Evolutionary conservation across 2,113 vertebrate genomes (phyloP).

Genomic region (Paracanthobrama guichenoti): DNA sequence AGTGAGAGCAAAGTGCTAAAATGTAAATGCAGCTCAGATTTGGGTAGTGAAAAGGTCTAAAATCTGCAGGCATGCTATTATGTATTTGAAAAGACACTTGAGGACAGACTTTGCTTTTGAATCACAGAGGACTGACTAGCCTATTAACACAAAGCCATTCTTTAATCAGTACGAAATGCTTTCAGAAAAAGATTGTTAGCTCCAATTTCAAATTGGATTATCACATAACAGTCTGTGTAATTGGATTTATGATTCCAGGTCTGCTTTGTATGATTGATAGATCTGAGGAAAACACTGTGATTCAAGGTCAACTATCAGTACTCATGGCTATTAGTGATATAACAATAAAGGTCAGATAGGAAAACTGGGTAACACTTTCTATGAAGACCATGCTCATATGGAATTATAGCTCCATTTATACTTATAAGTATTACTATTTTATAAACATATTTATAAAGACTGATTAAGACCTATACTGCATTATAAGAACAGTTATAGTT

Average conservation of each 20-base stretch:
- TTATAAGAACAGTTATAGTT: too few species aligned
- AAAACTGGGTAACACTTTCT: too few species aligned
- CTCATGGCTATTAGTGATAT: background rate
- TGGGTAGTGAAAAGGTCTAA: background rate
- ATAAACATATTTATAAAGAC: too few species aligned
- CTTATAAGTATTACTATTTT: too few species aligned
- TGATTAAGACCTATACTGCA: too few species aligned
- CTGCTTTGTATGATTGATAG: constrained; percentile 21
- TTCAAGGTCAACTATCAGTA: constrained; percentile 13
- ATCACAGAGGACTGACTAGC: constrained; percentile 24
- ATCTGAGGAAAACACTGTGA: background rate
- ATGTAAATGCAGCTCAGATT: constrained; percentile 8
- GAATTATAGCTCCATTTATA: too few species aligned
- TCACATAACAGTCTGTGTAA: constrained; percentile 32
- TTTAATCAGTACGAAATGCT: constrained; percentile 33
- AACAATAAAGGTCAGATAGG: background rate
- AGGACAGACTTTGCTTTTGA: constrained; percentile 27
- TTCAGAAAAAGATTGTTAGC: constrained; percentile 29
- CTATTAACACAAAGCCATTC: constrained; percentile 31
- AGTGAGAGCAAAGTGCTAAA: constrained; percentile 24
- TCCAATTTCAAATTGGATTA: constrained; percentile 48
- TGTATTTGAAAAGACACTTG: constrained; percentile 37
- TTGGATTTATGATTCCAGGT: constrained; percentile 18
- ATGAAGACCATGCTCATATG: too few species aligned
- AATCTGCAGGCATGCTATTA: constrained; percentile 3